Conservation (phyloP, 2,888 invertebrate species). For the Eilema sororculum region DNA sequence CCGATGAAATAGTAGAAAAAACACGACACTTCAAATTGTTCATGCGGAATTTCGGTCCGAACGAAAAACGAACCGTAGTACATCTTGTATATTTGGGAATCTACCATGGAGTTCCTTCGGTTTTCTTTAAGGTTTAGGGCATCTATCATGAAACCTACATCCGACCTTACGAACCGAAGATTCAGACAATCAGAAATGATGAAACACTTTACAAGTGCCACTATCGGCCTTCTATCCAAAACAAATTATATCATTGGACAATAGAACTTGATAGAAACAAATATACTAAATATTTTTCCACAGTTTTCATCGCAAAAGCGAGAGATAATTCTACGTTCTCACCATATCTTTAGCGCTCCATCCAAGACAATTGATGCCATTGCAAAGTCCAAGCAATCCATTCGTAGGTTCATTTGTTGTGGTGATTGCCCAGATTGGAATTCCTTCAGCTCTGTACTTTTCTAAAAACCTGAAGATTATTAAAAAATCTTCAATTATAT, state of each 20-base stretch:
- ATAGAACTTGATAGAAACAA: neutral
- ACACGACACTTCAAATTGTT: too few species aligned
- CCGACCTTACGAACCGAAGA: too few species aligned
- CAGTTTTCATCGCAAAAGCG: neutral
- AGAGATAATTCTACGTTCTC: slow-evolving; percentile 14
- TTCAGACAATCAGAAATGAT: too few species aligned
- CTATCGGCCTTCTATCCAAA: too few species aligned
- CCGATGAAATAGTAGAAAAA: neutral
- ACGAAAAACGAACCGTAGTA: too few species aligned
- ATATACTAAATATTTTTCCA: neutral
- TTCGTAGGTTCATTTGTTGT: slow-evolving; percentile 94
- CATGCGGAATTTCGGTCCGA: too few species aligned
- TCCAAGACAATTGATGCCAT: slow-evolving; percentile 90
- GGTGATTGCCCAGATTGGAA: slow-evolving; percentile 92
- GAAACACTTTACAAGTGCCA: too few species aligned
- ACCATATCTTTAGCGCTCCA: slow-evolving; percentile 89
- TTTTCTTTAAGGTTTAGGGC: too few species aligned
- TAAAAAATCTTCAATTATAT: neutral
- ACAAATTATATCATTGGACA: too few species aligned
- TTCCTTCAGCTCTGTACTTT: slow-evolving; percentile 88
- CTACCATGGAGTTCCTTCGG: too few species aligned
- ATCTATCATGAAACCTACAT: too few species aligned
- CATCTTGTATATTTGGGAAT: too few species aligned
- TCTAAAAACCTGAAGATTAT: slow-evolving; percentile 89
- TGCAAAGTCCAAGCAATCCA: slow-evolving; percentile 78